A percentile compares a stretch with the other conserved stretches of the same genome.
Evolutionary conservation across 2,888 invertebrate genomes (phyloP).

Genomic region (Cosmorhoe ocellata): DNA sequence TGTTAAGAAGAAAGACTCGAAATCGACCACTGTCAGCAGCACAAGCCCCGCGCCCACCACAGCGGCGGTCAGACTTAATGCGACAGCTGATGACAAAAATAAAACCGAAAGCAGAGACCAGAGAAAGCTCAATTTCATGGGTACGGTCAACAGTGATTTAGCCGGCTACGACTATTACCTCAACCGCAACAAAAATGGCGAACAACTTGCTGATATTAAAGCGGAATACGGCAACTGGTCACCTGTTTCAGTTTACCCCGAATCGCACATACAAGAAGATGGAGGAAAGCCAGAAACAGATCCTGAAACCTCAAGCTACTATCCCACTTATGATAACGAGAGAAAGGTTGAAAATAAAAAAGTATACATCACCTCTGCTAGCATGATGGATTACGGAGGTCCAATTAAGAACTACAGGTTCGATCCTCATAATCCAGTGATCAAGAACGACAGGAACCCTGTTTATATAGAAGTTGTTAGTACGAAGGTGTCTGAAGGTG

Average conservation of each 20-base stretch:
- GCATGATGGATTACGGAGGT: constrained; percentile 68
- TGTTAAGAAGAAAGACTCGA: constrained; percentile 85
- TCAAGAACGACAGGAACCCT: constrained; percentile 81
- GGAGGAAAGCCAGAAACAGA: constrained; percentile 67
- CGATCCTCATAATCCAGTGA: constrained; percentile 75
- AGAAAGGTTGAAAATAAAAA: constrained; percentile 70
- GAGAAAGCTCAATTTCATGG: constrained; percentile 67
- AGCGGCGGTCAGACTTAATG: constrained; percentile 50
- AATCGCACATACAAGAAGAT: constrained; percentile 72
- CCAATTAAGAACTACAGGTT: constrained; percentile 73
- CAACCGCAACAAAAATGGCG: constrained; percentile 67
- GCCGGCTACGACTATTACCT: constrained; percentile 77
- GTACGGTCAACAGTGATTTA: constrained; percentile 67
- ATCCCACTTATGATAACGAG: constrained; percentile 74
- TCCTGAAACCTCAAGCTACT: constrained; percentile 70
- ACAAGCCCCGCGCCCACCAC: constrained; percentile 62
- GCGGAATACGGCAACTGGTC: constrained; percentile 81
- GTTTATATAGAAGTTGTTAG: constrained; percentile 78
- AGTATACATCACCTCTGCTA: constrained; percentile 76
- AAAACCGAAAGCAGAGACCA: constrained; percentile 73
- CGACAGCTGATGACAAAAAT: constrained; percentile 59
- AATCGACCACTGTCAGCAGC: constrained; percentile 62
- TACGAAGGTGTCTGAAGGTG: constrained; percentile 73
- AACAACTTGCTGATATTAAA: constrained; percentile 70
- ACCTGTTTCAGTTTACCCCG: constrained; percentile 76